These are phyloP conservation scores for Meloidogyne exigua DNA, from an alignment of 1,140 invertebrate genomes.

Conservation along the genomic window DNA sequence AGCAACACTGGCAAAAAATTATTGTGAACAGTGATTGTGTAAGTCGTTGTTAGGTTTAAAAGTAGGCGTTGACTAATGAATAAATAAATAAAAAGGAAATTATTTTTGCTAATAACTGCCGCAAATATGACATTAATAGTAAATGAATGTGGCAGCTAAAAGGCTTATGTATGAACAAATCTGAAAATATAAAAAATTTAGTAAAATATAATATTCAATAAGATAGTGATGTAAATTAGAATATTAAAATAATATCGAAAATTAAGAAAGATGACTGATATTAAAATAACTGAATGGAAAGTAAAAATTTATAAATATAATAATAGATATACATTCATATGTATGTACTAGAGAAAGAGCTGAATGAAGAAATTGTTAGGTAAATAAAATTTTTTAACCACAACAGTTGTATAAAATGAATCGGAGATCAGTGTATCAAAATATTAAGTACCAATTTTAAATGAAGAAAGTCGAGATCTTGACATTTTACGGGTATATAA, in stretches of 20 bases:
- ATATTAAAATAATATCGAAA: too few species aligned
- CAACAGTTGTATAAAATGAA: not conserved
- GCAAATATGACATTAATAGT: not conserved
- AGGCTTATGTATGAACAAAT: not conserved
- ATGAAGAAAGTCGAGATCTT: too few species aligned
- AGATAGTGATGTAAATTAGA: too few species aligned
- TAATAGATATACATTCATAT: too few species aligned
- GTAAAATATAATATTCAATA: not conserved
- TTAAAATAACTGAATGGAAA: not conserved
- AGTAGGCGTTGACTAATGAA: not conserved
- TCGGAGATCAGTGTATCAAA: too few species aligned
- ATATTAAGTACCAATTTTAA: too few species aligned
- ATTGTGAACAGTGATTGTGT: not conserved
- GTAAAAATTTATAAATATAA: too few species aligned
- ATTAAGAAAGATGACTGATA: too few species aligned
- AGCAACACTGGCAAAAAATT: not conserved
- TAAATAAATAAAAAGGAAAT: not conserved
- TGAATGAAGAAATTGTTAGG: not conserved
- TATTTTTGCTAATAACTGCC: not conserved
- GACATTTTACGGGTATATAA: too few species aligned
- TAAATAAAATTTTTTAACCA: not conserved
- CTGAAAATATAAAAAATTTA: not conserved
- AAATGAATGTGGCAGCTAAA: not conserved
- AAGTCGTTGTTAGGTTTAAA: not conserved
- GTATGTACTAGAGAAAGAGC: too few species aligned